phyloP scores from a whole-genome alignment of 2,113 vertebrate genomes.

The Nettapus auritus region DNA sequence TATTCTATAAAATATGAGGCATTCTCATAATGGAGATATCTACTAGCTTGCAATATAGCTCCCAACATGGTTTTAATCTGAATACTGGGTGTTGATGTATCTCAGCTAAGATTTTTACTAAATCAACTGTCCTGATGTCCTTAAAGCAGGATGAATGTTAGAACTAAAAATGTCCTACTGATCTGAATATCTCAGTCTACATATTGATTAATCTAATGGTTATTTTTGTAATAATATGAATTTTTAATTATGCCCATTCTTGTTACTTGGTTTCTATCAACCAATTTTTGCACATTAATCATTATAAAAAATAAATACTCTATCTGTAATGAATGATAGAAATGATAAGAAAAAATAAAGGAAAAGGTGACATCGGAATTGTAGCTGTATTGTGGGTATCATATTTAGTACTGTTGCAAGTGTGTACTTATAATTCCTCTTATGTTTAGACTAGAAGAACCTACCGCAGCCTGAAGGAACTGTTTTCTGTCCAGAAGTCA shows the following conservation, averaged over 20 bases:
- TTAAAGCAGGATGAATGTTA: slow-evolving; percentile 40
- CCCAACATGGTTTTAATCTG: background rate
- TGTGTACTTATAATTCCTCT: background rate
- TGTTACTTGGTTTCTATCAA: slow-evolving; percentile 38
- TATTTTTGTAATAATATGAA: slow-evolving; percentile 52
- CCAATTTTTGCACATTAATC: background rate
- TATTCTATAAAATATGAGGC: background rate
- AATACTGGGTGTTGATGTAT: background rate
- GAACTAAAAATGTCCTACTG: slow-evolving; percentile 46
- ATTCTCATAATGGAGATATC: background rate
- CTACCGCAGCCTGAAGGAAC: slow-evolving; percentile 17
- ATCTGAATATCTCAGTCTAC: slow-evolving; percentile 35
- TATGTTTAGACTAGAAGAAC: background rate
- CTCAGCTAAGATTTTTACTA: background rate
- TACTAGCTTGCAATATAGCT: background rate
- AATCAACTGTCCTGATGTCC: background rate
- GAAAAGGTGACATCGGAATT: background rate
- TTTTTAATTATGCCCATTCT: slow-evolving; percentile 39
- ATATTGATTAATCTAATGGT: slow-evolving; percentile 46
- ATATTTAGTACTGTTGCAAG: background rate
- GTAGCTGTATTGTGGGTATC: background rate
- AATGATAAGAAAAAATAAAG: background rate
- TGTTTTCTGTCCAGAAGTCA: slow-evolving; percentile 43
- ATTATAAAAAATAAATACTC: slow-evolving; percentile 30
- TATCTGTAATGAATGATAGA: background rate